These are phyloP conservation scores for Aphaenogaster ashmeadi DNA, from an alignment of 1,140 invertebrate species.

Conservation along the genomic window DNA sequence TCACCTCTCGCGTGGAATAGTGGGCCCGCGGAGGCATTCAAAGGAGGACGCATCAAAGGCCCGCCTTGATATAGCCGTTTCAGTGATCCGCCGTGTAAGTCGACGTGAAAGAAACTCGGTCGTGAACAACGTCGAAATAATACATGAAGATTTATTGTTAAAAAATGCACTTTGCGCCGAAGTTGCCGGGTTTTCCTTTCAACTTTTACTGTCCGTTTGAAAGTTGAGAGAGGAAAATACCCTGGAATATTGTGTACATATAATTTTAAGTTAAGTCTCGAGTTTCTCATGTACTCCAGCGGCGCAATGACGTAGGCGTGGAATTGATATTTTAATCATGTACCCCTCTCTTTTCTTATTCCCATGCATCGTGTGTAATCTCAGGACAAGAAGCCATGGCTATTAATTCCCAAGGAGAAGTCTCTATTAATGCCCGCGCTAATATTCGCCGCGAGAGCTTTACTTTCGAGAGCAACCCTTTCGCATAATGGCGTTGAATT, in stretches of 20 bases:
- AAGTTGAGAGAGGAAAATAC: background rate
- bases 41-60: slow-evolving; percentile 50
- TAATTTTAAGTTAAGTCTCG: background rate
- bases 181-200: background rate
- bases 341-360: background rate
- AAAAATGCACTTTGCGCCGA: background rate
- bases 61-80: background rate
- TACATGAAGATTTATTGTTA: slow-evolving; percentile 26
- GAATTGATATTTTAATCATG: slow-evolving; percentile 15
- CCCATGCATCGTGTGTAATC: background rate
- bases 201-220: background rate
- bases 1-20: slow-evolving; percentile 33
- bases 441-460: slow-evolving; percentile 52
- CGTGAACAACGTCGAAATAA: slow-evolving; percentile 22
- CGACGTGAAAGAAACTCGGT: slow-evolving; percentile 16
- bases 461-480: slow-evolving; percentile 77
- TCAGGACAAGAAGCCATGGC: slow-evolving; percentile 1
- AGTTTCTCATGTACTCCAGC: background rate
- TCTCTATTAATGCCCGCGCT: slow-evolving; percentile 54
- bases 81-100: slow-evolving; percentile 16
- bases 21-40: slow-evolving; percentile 26
- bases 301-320: background rate
- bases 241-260: background rate
- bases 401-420: slow-evolving; percentile 51
- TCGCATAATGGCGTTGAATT: slow-evolving; percentile 78